Evolutionary conservation across 1,140 invertebrate species (phyloP).

Genomic region (Limonius californicus): DNA sequence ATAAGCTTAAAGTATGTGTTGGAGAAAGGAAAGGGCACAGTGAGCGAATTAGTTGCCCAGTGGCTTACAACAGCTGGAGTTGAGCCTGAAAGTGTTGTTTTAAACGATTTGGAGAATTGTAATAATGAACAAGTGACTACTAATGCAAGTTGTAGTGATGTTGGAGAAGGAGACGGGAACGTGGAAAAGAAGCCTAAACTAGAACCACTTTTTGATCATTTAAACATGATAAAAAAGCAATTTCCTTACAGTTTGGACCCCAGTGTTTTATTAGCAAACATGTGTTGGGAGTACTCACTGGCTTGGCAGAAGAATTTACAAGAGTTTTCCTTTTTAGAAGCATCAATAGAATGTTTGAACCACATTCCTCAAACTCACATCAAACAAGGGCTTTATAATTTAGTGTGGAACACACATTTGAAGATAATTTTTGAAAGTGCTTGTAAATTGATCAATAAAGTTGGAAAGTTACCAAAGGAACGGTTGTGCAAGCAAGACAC

Average conservation of each 20-base stretch:
- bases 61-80: slow-evolving; percentile 72
- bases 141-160: slow-evolving; percentile 14
- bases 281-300: slow-evolving; percentile 86
- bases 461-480: slow-evolving; percentile 83
- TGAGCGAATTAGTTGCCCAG: slow-evolving; percentile 77
- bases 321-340: slow-evolving; percentile 59
- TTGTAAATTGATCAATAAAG: slow-evolving; percentile 80
- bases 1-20: slow-evolving; percentile 73
- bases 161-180: neutral
- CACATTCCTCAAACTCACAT: slow-evolving; percentile 60
- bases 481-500: slow-evolving; percentile 71
- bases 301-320: slow-evolving; percentile 79
- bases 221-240: slow-evolving; percentile 62
- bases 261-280: slow-evolving; percentile 74
- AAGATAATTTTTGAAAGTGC: slow-evolving; percentile 69
- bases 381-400: slow-evolving; percentile 66
- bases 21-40: slow-evolving; percentile 75
- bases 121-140: slow-evolving; percentile 13
- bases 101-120: slow-evolving; percentile 35
- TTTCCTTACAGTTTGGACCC: slow-evolving; percentile 83
- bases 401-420: slow-evolving; percentile 85
- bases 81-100: slow-evolving; percentile 52
- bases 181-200: slow-evolving; percentile 40
- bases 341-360: slow-evolving; percentile 58
- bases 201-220: slow-evolving; percentile 54